Base-by-base conservation (phyloP, 2,113 vertebrate genomes). In the Tiliqua scincoides region DNA sequence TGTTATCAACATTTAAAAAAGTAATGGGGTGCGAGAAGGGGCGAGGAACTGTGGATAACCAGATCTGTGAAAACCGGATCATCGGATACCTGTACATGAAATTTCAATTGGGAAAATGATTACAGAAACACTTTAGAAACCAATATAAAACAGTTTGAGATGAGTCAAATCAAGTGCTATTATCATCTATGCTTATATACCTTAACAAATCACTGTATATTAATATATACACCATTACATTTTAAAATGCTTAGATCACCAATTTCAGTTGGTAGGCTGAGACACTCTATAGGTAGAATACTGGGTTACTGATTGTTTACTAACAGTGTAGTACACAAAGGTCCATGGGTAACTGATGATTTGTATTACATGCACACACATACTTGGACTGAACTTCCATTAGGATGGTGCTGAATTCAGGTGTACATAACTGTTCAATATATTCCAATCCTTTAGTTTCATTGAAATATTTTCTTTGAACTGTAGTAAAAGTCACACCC, bases 361-460 rank as follows among this genome's bases (percentile, higher is more conserved):
- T 78, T 80, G 25, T 73, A 73, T 35, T 70, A 85, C 40, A n/a
- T n/a, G n/a, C n/a, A 81, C 85, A 95, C 98, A 84, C 98, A 84
- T 98, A 99, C 99, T 99, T 99, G 52, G 97, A 96, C 32, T 99
- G 98, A 89, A 99, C 96, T 93, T 99, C 98, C 98, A 99, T 98
- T 63, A 98, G 89, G 72, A 99, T 95, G 3, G 97, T 98, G 93
- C 94, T 96, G 93, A 98, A 99, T 94, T 99, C 98, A 88, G 98
- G 95, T 1, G 96, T 97, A 92, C 98, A 99, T 80, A 99, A 92
- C 83, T 99, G 98, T 86, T 99, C 98, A 89, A 98, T 97, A 89
- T 98, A 99, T 89, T 99, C 98, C 94, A 99, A 94, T 40, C 98
- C 98, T 94, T 98, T 99, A n/a, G 96, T 98, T 95, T 99, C 99